phyloP scores from a whole-genome alignment of 2,888 invertebrate species.

The Hirtodrosophila cameraria region DNA sequence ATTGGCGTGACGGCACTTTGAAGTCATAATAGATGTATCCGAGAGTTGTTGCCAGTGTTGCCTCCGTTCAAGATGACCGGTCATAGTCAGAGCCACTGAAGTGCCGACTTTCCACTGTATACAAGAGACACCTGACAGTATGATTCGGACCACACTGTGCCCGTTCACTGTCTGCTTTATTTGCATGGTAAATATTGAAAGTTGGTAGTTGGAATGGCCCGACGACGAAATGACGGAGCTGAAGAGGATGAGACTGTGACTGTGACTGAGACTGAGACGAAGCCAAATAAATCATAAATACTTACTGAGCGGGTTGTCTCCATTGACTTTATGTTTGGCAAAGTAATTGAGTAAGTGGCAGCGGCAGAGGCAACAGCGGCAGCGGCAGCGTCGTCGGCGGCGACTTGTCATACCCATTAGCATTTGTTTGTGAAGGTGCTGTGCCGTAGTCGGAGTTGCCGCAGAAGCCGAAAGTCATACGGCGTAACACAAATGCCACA shows the following conservation, averaged over 20 bases:
- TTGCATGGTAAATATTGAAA: constrained; percentile 73
- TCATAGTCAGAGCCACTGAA: constrained; percentile 43
- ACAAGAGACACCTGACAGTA: constrained; percentile 57
- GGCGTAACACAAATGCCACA: constrained; percentile 80
- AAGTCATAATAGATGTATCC: constrained; percentile 76
- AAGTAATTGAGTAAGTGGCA: constrained; percentile 80
- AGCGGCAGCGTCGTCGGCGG: constrained; percentile 46
- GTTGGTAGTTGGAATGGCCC: constrained; percentile 67
- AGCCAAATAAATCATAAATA: constrained; percentile 80
- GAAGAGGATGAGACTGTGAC: constrained; percentile 40
- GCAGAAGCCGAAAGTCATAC: constrained; percentile 80
- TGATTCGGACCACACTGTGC: constrained; percentile 56
- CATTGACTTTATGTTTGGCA: constrained; percentile 67
- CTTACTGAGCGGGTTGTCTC: constrained; percentile 45
- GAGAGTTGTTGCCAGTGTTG: constrained; percentile 31
- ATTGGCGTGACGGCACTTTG: constrained; percentile 79
- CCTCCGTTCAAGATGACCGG: constrained; percentile 13
- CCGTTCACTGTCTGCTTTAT: constrained; percentile 51
- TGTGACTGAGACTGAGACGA: constrained; percentile 22
- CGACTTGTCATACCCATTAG: constrained; percentile 80
- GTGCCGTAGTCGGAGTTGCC: constrained; percentile 38
- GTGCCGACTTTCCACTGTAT: constrained; percentile 57
- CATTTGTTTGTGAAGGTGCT: constrained; percentile 78
- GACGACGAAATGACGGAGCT: constrained; percentile 30
- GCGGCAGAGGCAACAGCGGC: constrained; percentile 44